phyloP scores from a whole-genome alignment of 2,888 invertebrate species.

The Apodemia mormo region DNA sequence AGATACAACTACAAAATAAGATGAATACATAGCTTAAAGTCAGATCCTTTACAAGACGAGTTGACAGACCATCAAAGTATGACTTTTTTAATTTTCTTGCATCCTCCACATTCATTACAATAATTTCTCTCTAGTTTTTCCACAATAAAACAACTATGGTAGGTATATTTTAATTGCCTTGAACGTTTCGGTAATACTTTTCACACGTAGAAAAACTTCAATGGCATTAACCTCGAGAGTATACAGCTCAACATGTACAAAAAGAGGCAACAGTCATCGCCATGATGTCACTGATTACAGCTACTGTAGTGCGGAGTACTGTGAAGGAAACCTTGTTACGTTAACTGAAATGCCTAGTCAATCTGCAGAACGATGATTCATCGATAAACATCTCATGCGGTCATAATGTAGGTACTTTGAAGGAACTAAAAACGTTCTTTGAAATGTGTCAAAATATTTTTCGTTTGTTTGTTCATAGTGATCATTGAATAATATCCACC shows the following conservation, averaged over 20 bases:
- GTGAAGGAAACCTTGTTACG: constrained; percentile 41
- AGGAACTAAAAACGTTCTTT: no score
- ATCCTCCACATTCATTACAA: no score
- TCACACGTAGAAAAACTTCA: neutral
- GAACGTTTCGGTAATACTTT: neutral
- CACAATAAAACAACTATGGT: no score
- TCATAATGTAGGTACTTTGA: neutral
- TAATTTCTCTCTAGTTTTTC: no score
- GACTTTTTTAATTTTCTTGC: no score
- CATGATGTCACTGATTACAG: constrained; percentile 59
- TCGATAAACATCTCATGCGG: neutral
- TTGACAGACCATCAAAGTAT: no score
- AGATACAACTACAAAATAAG: no score
- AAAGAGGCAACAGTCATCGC: constrained; percentile 35
- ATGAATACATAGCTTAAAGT: no score
- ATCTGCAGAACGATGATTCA: constrained; percentile 26
- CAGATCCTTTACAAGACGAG: no score
- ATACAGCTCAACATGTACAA: constrained; percentile 28
- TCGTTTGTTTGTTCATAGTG: no score
- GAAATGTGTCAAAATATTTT: neutral
- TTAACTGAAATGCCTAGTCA: constrained; percentile 43
- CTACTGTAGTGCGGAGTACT: constrained; percentile 25
- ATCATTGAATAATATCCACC: no score
- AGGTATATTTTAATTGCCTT: neutral
- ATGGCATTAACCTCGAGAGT: neutral